Conservation (phyloP, 2,888 invertebrate genomes). For the Cheiracanthium punctorium region DNA sequence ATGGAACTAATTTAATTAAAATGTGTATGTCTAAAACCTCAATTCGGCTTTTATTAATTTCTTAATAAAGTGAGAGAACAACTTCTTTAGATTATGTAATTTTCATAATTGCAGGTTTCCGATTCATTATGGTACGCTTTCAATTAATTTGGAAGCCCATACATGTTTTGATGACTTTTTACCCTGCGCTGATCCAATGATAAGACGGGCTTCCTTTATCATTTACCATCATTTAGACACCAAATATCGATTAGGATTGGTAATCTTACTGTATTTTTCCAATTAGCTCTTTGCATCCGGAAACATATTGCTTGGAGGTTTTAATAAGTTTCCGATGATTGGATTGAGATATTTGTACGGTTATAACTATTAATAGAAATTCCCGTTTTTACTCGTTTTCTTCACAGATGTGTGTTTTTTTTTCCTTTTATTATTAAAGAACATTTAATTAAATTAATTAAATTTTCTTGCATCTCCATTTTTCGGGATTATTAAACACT, state of each 20-base stretch:
- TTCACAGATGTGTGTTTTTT: no score
- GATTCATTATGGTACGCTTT: background rate
- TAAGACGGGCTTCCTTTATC: background rate
- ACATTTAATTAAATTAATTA: no score
- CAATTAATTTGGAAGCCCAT: background rate
- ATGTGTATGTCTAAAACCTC: background rate
- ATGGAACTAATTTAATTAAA: background rate
- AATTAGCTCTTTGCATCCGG: background rate
- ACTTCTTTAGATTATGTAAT: background rate
- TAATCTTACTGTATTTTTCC: background rate
- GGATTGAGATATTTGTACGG: background rate
- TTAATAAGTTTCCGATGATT: background rate
- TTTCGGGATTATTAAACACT: no score
- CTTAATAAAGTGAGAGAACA: background rate
- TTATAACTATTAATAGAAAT: background rate
- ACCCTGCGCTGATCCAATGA: background rate
- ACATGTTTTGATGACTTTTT: background rate
- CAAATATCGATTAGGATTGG: background rate
- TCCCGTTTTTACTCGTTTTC: no score
- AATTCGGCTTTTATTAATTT: background rate
- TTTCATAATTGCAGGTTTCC: constrained; percentile 1
- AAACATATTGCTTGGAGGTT: background rate
- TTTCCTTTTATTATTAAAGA: no score
- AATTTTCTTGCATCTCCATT: no score
- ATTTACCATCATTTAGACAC: background rate